Evolutionary conservation across 2,113 vertebrate species (phyloP).

Genomic region (Eubucco bourcierii): DNA sequence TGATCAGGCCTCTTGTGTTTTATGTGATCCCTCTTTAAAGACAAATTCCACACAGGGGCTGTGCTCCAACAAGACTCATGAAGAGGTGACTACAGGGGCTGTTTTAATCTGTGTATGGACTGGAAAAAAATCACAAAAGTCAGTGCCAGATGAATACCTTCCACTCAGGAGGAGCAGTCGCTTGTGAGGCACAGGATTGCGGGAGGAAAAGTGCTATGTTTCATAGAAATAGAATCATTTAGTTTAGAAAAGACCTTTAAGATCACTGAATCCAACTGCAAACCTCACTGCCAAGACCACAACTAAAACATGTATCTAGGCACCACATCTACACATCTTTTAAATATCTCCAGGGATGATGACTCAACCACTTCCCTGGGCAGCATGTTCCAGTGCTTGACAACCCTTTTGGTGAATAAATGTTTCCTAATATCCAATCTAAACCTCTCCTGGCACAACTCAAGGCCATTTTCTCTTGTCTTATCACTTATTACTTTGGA

Average conservation of each 20-base stretch:
- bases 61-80: not conserved
- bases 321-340: fast-evolving
- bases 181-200: not conserved
- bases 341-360: not conserved
- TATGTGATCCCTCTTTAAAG: not conserved
- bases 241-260: not conserved
- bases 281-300: not conserved
- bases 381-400: not conserved
- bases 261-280: not conserved
- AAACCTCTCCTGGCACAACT: not conserved
- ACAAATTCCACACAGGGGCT: too few relatives aligned
- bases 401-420: not conserved
- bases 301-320: not conserved
- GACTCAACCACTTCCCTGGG: not conserved
- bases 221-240: not conserved
- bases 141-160: not conserved
- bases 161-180: not conserved
- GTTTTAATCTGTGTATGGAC: not conserved
- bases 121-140: not conserved
- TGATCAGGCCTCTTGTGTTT: not conserved
- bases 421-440: not conserved
- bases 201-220: not conserved
- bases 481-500: not conserved
- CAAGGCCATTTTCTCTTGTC: fast-evolving
- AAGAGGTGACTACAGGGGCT: not conserved